Conservation (phyloP, 2,797 vertebrate species). For the Hippocampus kuda region DNA sequence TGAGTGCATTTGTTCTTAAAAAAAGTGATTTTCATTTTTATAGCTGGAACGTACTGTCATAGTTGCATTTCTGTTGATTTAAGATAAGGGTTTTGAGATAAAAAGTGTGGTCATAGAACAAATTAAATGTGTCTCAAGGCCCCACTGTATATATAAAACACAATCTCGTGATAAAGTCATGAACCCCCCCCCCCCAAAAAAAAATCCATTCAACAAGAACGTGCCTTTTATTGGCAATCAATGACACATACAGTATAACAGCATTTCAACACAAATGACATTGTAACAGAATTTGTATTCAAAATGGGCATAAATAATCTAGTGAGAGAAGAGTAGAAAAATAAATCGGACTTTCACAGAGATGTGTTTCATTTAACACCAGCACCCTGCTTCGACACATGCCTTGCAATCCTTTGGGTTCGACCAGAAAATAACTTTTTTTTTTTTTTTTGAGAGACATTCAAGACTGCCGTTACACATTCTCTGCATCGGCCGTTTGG, state of each 20-base stretch:
- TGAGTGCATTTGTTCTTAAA: too few relatives aligned
- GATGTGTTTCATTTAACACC: background rate
- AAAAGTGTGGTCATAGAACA: too few relatives aligned
- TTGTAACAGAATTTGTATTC: background rate
- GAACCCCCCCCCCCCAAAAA: background rate
- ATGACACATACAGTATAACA: background rate
- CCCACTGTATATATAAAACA: background rate
- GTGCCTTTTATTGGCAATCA: background rate
- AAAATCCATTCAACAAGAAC: background rate
- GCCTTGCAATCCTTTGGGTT: background rate
- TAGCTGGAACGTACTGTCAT: too few relatives aligned
- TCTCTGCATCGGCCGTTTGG: background rate
- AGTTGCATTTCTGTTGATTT: too few relatives aligned
- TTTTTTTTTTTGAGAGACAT: background rate
- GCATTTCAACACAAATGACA: background rate
- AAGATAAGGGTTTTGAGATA: too few relatives aligned
- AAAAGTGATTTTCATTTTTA: too few relatives aligned
- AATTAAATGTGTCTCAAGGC: too few relatives aligned
- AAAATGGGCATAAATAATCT: background rate
- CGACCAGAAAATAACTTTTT: background rate
- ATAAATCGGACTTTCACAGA: background rate
- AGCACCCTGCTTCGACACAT: background rate
- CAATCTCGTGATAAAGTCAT: background rate
- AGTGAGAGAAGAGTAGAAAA: background rate
- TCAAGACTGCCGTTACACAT: background rate